Conservation (phyloP, 2,113 vertebrate genomes). For the Microtus richardsoni region DNA sequence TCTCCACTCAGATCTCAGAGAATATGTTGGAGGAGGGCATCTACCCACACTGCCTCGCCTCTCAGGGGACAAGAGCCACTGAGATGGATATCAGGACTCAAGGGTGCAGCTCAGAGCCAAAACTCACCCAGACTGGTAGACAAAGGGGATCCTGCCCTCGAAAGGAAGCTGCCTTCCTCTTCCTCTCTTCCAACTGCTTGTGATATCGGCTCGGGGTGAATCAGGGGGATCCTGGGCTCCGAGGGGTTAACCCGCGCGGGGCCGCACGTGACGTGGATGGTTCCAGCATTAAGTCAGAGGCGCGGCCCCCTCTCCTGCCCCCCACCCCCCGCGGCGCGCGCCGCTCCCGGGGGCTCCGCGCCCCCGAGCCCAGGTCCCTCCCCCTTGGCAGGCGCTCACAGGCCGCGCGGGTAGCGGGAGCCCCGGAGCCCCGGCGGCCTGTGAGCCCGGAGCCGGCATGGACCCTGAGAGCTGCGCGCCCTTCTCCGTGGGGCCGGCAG, state of each 20-base stretch:
- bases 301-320: slow-evolving; percentile 52
- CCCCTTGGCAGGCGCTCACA: slow-evolving; percentile 73
- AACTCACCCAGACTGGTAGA: background rate
- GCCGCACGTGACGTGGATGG: slow-evolving; percentile 81
- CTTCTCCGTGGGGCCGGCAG: slow-evolving; percentile 86
- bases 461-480: slow-evolving; percentile 90
- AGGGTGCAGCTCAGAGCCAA: background rate
- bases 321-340: slow-evolving; percentile 73
- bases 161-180: background rate
- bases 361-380: slow-evolving; percentile 81
- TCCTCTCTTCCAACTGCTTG: background rate
- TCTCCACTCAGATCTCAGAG: background rate
- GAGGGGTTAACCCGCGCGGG: slow-evolving; percentile 79
- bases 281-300: slow-evolving; percentile 80
- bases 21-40: background rate
- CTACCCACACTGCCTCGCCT: background rate
- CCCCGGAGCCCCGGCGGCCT: slow-evolving; percentile 71
- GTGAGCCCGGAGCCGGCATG: slow-evolving; percentile 85
- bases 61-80: background rate
- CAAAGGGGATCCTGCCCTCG: slow-evolving; percentile 35
- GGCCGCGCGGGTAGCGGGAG: slow-evolving; percentile 69
- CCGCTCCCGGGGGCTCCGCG: slow-evolving; percentile 77
- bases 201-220: slow-evolving; percentile 6
- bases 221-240: slow-evolving; percentile 71
- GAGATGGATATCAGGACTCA: background rate